Evolutionary conservation across 2,113 vertebrate species (phyloP).

Genomic region (Diadophis punctatus): DNA sequence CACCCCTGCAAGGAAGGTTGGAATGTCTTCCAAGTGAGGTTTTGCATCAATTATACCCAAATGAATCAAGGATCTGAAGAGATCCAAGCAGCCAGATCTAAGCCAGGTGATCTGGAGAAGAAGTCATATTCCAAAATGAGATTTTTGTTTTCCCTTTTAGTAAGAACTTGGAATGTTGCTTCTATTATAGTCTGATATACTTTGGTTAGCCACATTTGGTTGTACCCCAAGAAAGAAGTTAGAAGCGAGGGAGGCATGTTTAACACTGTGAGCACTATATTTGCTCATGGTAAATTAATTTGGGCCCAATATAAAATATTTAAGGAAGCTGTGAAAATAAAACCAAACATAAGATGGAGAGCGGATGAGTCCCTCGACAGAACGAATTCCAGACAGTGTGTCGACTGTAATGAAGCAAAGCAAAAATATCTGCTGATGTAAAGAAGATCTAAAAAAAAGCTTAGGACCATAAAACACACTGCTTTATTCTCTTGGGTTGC

Average conservation of each 20-base stretch:
- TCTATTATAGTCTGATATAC: not conserved
- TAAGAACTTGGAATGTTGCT: not conserved
- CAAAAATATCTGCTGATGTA: not conserved
- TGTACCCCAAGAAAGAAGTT: not conserved
- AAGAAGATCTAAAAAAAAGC: not conserved
- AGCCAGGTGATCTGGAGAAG: not conserved
- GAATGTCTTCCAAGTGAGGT: too few species aligned
- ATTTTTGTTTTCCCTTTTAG: not conserved
- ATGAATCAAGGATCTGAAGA: not conserved
- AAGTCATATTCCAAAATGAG: not conserved
- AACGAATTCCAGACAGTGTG: not conserved
- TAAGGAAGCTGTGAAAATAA: not conserved
- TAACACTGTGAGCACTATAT: constrained; percentile 10
- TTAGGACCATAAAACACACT: constrained; percentile 6
- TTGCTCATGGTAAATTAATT: constrained; percentile 4
- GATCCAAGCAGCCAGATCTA: not conserved
- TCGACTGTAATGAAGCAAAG: constrained; percentile 6
- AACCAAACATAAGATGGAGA: not conserved
- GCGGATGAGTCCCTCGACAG: constrained; percentile 4
- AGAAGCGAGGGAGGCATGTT: constrained; percentile 16
- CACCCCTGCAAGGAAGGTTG: too few species aligned
- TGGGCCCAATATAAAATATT: constrained; percentile 40
- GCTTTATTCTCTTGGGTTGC: constrained; percentile 6
- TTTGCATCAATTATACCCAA: not conserved
- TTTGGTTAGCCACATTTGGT: not conserved